phyloP scores from a whole-genome alignment of 2,888 invertebrate genomes.

The Erynnis tages region DNA sequence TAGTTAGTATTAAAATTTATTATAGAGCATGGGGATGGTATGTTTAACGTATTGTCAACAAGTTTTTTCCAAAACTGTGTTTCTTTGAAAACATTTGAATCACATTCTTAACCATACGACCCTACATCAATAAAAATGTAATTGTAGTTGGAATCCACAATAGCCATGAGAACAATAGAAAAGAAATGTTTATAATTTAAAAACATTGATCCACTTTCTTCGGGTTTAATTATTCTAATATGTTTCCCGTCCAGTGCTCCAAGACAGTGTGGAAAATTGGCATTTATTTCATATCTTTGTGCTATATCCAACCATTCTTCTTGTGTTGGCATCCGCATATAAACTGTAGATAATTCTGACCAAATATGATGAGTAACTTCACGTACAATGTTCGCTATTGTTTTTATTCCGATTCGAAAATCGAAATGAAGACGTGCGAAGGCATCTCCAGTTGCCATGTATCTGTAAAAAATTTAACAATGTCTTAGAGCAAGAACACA shows the following conservation, averaged over 20 bases:
- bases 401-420: conserved; percentile 25
- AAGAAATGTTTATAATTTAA: conserved; percentile 33
- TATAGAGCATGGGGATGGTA: background rate
- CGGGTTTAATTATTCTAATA: conserved; percentile 23
- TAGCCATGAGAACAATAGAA: conserved; percentile 32
- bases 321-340: conserved; percentile 14
- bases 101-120: conserved; percentile 38
- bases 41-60: no score
- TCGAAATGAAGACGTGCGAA: conserved; percentile 24
- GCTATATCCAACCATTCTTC: conserved; percentile 15
- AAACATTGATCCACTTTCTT: conserved; percentile 29
- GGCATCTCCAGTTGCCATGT: conserved; percentile 21
- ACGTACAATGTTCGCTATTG: conserved; percentile 24
- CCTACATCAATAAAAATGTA: conserved; percentile 33
- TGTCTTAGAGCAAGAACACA: no score
- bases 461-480: conserved; percentile 19
- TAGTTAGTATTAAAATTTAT: background rate
- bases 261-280: conserved; percentile 31
- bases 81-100: conserved; percentile 26
- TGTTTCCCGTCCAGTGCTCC: conserved; percentile 29
- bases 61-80: no score
- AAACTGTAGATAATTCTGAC: conserved; percentile 22
- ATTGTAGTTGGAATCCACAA: conserved; percentile 30
- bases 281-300: conserved; percentile 21
- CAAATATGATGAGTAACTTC: conserved; percentile 24